A percentile compares a stretch with the other conserved stretches of the same genome.
Conservation (phyloP, 2,888 invertebrate species). For the Eupithecia inturbata region DNA sequence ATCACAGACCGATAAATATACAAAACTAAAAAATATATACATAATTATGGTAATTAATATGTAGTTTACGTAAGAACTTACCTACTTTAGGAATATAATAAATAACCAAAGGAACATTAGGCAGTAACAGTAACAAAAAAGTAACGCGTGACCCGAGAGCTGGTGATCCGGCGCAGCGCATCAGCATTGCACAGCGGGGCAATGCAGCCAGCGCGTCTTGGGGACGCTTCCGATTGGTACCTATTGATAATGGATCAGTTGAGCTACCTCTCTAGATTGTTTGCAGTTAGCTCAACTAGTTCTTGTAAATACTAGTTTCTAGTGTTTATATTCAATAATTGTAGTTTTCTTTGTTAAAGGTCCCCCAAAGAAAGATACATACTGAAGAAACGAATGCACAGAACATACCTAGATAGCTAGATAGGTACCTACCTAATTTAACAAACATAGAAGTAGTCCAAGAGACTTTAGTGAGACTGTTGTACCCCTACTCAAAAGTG, state of each 20-base stretch:
- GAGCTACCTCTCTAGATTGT: background rate
- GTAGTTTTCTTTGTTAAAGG: background rate
- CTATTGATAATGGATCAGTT: background rate
- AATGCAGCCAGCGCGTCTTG: background rate
- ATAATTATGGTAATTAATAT: background rate
- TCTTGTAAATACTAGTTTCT: background rate
- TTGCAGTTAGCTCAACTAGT: background rate
- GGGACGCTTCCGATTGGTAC: background rate
- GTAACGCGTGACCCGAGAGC: too few species aligned
- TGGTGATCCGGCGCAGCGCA: too few species aligned
- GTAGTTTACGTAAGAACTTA: background rate
- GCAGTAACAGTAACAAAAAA: background rate
- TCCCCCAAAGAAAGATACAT: background rate
- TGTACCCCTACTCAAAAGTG: too few species aligned
- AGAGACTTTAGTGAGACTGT: too few species aligned
- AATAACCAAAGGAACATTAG: background rate
- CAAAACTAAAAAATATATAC: background rate
- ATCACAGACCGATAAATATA: constrained; percentile 38
- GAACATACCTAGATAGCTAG: background rate
- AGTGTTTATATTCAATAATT: background rate
- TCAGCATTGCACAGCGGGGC: background rate
- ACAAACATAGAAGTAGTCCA: background rate
- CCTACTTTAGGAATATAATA: background rate
- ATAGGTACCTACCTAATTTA: background rate
- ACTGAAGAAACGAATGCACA: background rate